These are phyloP conservation scores for Antennarius maculatus DNA, from an alignment of 2,797 vertebrate genomes.

Conservation along the genomic window DNA sequence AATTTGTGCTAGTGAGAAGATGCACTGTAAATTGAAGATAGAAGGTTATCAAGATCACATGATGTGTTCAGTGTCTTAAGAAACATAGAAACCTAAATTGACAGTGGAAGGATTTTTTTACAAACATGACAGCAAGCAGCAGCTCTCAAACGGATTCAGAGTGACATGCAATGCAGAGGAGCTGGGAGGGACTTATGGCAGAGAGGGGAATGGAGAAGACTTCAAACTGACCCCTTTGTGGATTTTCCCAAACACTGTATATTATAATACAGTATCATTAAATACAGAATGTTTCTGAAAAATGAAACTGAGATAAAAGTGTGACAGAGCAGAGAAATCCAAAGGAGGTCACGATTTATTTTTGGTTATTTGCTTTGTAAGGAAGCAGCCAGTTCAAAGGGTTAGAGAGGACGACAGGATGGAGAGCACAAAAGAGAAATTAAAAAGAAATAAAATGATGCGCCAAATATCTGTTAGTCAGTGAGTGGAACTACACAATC, in stretches of 20 bases:
- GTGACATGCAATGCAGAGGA: slow-evolving; percentile 61
- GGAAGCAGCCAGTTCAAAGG: slow-evolving; percentile 50
- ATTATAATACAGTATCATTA: slow-evolving; percentile 47
- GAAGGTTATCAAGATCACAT: slow-evolving; percentile 34
- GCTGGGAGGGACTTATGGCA: slow-evolving; percentile 20
- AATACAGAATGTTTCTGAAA: slow-evolving; percentile 45
- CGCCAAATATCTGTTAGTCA: slow-evolving; percentile 57
- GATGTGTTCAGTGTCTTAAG: slow-evolving; percentile 19
- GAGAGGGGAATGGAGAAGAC: slow-evolving; percentile 42
- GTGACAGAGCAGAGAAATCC: slow-evolving; percentile 73
- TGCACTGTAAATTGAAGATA: slow-evolving; percentile 65
- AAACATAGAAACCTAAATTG: slow-evolving; percentile 36
- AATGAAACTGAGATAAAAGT: slow-evolving; percentile 46
- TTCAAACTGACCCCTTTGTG: slow-evolving; percentile 77
- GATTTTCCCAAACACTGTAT: slow-evolving; percentile 69
- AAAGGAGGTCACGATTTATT: slow-evolving; percentile 67
- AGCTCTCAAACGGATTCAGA: slow-evolving; percentile 41
- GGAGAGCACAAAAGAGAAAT: slow-evolving; percentile 56
- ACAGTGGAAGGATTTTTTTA: slow-evolving; percentile 5
- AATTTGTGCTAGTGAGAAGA: slow-evolving; percentile 22
- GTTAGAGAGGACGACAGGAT: slow-evolving; percentile 44
- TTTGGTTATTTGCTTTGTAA: slow-evolving; percentile 46
- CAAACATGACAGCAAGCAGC: slow-evolving; percentile 50
- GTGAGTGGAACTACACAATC: slow-evolving; percentile 60
- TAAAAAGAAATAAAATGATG: slow-evolving; percentile 53